Conservation (phyloP, 2,797 vertebrate species). For the Decapterus maruadsi region DNA sequence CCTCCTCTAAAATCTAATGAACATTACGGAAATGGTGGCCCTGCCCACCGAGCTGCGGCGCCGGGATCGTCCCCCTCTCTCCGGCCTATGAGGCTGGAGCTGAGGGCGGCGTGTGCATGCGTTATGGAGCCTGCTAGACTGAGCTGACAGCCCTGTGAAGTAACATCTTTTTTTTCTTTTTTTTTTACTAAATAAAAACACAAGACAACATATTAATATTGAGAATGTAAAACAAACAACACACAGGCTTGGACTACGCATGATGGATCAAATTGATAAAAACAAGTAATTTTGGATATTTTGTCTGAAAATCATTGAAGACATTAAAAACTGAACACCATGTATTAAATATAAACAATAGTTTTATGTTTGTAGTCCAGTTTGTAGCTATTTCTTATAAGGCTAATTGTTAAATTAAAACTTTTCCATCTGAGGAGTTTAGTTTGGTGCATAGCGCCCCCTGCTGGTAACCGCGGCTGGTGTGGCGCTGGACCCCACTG, state of each 20-base stretch:
- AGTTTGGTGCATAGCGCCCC: conserved; percentile 75
- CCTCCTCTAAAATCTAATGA: conserved; percentile 78
- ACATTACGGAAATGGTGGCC: conserved; percentile 79
- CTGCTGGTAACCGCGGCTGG: conserved; percentile 68
- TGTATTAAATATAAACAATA: accelerated
- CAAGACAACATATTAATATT: not conserved
- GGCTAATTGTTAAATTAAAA: not conserved
- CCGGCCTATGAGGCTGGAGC: conserved; percentile 67
- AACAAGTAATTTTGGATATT: not conserved
- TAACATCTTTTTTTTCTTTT: not conserved
- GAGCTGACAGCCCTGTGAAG: not conserved
- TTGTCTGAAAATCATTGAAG: not conserved
- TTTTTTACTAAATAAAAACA: not conserved
- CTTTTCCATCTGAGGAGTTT: conserved; percentile 30
- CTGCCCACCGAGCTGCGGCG: conserved; percentile 70
- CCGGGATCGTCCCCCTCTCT: conserved; percentile 80
- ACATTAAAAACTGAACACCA: accelerated
- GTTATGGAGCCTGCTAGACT: not conserved
- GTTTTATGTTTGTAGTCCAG: not conserved
- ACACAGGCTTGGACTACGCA: not conserved
- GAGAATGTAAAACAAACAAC: not conserved
- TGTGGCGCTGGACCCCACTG: conserved; percentile 62
- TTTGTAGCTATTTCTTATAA: no score
- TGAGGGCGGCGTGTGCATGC: conserved; percentile 44
- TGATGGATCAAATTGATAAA: not conserved